Percentiles rank a stretch among this genome's conserved stretches.
phyloP scores from a whole-genome alignment of 2,113 vertebrate species.

The Clinocottus analis region DNA sequence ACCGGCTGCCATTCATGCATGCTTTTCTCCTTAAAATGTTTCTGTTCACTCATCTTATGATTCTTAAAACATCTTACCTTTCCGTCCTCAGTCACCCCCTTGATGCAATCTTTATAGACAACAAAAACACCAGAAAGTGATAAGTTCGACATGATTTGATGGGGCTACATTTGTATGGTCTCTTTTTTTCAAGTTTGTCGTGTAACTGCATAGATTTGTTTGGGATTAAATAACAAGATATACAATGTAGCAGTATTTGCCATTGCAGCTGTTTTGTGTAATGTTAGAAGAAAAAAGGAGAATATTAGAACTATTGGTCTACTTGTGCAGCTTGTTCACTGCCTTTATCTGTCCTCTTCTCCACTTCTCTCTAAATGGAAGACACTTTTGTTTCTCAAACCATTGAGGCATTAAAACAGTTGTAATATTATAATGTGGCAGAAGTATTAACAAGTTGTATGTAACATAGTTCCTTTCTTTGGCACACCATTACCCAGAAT shows the following conservation, averaged over 20 bases:
- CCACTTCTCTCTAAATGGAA: not conserved
- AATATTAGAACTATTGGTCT: conserved; percentile 2
- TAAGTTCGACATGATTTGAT: not conserved
- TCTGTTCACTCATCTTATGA: conserved; percentile 34
- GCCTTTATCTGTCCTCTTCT: not conserved
- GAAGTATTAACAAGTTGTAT: not conserved
- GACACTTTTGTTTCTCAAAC: conserved; percentile 9
- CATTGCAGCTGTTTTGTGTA: not conserved
- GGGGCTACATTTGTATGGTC: not conserved
- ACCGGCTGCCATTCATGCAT: conserved; percentile 62
- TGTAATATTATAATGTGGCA: not conserved
- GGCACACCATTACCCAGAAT: not conserved
- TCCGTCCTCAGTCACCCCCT: conserved; percentile 49
- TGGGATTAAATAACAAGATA: not conserved
- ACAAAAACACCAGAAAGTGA: not conserved
- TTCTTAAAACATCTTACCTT: conserved; percentile 13
- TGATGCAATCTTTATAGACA: conserved; percentile 53
- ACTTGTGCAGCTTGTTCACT: conserved; percentile 11
- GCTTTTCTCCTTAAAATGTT: conserved; percentile 43
- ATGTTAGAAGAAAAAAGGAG: too few relatives aligned
- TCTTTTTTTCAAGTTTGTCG: not conserved
- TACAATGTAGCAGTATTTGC: not conserved
- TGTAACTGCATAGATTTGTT: not conserved
- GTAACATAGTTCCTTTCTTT: not conserved
- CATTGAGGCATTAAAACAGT: not conserved